Evolutionary conservation across 2,113 vertebrate genomes (phyloP).

Genomic region (Sinocyclocheilus rhinocerous): DNA sequence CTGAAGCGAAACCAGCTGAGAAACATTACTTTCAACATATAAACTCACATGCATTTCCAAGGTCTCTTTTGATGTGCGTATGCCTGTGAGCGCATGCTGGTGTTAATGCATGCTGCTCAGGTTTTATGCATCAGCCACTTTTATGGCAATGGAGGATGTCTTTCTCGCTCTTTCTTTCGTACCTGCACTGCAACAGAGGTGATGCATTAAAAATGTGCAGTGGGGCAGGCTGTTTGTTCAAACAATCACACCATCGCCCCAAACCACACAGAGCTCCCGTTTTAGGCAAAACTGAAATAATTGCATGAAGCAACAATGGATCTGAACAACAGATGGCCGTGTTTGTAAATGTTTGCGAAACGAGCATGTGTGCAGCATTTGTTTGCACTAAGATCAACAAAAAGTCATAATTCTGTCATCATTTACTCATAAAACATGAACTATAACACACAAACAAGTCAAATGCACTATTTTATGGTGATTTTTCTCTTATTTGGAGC

Average conservation of each 20-base stretch:
- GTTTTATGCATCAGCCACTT: background rate
- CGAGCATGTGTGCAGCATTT: conserved; percentile 20
- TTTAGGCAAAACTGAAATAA: conserved; percentile 3
- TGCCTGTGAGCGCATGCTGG: background rate
- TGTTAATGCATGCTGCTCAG: background rate
- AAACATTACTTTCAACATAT: background rate
- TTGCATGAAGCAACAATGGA: background rate
- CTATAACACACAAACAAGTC: background rate
- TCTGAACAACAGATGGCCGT: conserved; percentile 21
- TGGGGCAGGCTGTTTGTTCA: background rate
- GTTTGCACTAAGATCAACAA: background rate
- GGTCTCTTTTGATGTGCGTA: background rate
- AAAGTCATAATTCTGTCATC: background rate
- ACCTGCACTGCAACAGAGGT: background rate
- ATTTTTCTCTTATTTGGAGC: background rate
- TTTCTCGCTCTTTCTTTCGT: background rate
- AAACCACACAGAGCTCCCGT: background rate
- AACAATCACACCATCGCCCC: background rate
- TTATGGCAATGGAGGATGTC: background rate
- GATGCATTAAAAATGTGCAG: conserved; percentile 20
- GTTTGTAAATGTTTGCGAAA: conserved; percentile 34
- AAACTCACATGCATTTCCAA: background rate
- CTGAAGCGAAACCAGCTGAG: background rate
- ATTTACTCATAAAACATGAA: background rate
- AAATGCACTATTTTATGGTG: too few relatives aligned